Evolutionary conservation across 2,888 invertebrate genomes (phyloP).

Genomic region (Scotopteryx bipunctaria): DNA sequence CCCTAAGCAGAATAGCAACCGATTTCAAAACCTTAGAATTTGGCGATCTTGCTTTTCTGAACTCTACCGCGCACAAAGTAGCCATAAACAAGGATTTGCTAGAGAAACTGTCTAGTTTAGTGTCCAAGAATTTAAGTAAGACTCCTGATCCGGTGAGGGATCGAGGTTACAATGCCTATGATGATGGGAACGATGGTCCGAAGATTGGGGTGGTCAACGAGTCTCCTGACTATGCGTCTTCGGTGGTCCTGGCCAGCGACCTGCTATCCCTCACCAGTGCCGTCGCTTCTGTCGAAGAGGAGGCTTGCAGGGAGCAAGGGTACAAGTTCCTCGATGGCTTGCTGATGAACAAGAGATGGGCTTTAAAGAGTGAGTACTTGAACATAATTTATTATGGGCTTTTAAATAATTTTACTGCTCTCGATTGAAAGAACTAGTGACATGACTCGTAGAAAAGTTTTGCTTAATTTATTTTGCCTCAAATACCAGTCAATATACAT

Average conservation of each 20-base stretch:
- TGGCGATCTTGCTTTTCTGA: constrained; percentile 52
- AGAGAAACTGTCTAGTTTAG: constrained; percentile 53
- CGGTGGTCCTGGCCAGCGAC: constrained; percentile 76
- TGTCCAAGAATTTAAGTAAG: constrained; percentile 46
- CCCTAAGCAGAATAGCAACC: constrained; percentile 43
- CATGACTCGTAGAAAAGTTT: too few species aligned
- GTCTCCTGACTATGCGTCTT: constrained; percentile 77
- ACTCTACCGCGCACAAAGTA: constrained; percentile 56
- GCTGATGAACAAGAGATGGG: constrained; percentile 79
- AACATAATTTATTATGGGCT: not conserved
- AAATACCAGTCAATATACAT: too few species aligned
- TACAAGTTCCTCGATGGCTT: constrained; percentile 75
- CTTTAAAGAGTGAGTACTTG: constrained; percentile 79
- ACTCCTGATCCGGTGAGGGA: constrained; percentile 28
- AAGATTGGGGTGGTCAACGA: constrained; percentile 63
- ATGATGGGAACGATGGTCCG: constrained; percentile 47
- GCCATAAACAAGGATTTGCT: constrained; percentile 60
- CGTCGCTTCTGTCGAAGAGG: constrained; percentile 71
- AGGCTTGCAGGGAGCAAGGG: constrained; percentile 76
- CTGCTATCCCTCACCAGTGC: constrained; percentile 76
- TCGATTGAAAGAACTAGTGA: too few species aligned
- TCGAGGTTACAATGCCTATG: constrained; percentile 47
- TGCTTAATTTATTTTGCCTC: too few species aligned
- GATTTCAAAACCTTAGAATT: constrained; percentile 56
- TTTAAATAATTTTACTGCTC: too few species aligned